Conservation (phyloP, 92 coral and sea anemone genomes). For the Scolanthus callimorphus region DNA sequence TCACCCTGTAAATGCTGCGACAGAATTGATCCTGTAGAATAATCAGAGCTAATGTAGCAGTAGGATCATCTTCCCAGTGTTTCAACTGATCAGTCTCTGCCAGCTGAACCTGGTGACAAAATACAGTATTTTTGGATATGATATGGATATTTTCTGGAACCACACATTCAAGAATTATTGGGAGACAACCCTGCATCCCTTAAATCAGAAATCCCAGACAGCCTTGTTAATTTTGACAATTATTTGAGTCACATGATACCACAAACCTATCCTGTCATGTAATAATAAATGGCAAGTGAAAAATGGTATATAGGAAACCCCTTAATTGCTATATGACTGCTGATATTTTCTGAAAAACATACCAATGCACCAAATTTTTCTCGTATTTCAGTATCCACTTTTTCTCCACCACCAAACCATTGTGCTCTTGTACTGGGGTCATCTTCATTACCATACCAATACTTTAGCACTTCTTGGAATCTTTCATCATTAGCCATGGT, state of each 20-base stretch:
- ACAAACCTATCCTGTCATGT: no score
- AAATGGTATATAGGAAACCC: not conserved
- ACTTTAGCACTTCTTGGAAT: conserved; percentile 53
- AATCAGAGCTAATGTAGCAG: conserved; percentile 56
- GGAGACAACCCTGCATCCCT: no score
- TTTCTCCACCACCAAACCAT: conserved; percentile 92
- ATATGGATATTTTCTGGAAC: no score
- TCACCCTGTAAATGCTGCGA: conserved; percentile 56
- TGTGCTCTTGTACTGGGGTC: conserved; percentile 67
- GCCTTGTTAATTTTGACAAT: not conserved
- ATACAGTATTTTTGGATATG: no score
- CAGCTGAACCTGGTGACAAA: conserved; percentile 36
- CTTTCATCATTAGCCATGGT: no score
- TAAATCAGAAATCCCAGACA: no score
- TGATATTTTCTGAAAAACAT: conserved; percentile 1
- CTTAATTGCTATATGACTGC: not conserved
- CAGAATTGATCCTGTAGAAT: conserved; percentile 72
- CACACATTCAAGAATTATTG: no score
- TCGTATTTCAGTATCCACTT: conserved; percentile 52
- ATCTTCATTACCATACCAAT: conserved; percentile 81
- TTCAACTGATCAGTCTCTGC: conserved; percentile 57
- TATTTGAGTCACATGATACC: no score
- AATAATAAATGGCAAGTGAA: no score
- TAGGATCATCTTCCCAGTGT: conserved; percentile 59
- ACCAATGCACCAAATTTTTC: conserved; percentile 72